Conservation (phyloP, 2,797 vertebrate genomes). For the Clarias fuscus region DNA sequence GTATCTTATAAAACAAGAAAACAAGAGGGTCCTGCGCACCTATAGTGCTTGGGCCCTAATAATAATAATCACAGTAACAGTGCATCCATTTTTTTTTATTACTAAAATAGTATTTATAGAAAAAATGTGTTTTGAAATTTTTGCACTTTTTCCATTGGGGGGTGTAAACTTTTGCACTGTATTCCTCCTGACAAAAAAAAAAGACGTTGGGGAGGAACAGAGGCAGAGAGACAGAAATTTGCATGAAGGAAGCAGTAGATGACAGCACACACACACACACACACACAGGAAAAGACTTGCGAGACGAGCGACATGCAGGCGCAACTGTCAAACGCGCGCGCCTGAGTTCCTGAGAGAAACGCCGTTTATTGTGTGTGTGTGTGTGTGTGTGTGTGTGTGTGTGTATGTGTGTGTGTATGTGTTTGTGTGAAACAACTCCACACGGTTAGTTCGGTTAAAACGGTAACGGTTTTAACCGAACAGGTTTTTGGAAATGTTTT, state of each 20-base stretch:
- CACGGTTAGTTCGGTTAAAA: neutral
- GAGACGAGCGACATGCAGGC: neutral
- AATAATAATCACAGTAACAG: too few species aligned
- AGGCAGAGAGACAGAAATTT: neutral
- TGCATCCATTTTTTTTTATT: too few species aligned
- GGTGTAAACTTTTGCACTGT: too few species aligned
- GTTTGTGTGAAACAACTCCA: neutral
- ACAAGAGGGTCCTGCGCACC: too few species aligned
- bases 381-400: neutral
- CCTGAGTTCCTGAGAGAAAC: neutral
- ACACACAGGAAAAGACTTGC: neutral
- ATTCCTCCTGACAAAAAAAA: too few species aligned
- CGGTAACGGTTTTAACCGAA: neutral
- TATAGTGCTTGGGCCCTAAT: too few species aligned
- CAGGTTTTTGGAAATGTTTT: constrained; percentile 79
- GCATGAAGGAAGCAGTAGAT: constrained; percentile 1
- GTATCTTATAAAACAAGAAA: too few species aligned
- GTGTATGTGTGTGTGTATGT: neutral
- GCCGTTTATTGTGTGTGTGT: neutral
- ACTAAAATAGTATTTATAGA: too few species aligned
- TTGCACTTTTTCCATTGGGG: too few species aligned
- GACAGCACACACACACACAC: neutral
- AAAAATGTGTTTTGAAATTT: too few species aligned
- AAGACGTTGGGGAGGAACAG: neutral
- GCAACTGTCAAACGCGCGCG: constrained; percentile 7